Evolutionary conservation across 2,888 invertebrate species (phyloP), one percentile per base, ranked within the genome.

Genomic region (Phymatocera aterrima): DNA sequence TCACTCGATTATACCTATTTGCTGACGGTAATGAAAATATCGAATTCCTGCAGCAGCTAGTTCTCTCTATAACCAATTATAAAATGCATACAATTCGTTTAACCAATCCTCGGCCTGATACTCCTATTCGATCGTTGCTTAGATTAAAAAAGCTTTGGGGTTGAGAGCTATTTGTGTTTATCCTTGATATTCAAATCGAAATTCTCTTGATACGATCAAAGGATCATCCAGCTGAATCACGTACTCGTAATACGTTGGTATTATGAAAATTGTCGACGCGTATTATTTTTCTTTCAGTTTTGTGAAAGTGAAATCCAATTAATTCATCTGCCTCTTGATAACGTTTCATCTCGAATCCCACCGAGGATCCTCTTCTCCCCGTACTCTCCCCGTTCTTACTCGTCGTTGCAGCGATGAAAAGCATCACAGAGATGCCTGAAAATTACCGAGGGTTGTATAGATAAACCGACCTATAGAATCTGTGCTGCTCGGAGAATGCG

Each of bases 361-460:
- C 57, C 4, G 28, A 57, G 57, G 12, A 57, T 28, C 24, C 8
- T 5, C 8, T 5, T 8, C 40, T 40, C 4, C 8, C 4, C 4
- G 57, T 21, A 24, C 57, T 57, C 28, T 57, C 18, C 57, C n/a
- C n/a, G n/a, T 28, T 57, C 57, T 57, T 57, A 57, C 57, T 57
- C 57, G 28, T 57, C 57, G 57, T 57, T 57, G 28, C 57, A 28
- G 15, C 28, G 4, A 15, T 57, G 57, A 57, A 57, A 57, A 28
- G 57, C 57, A 28, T 57, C 4, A 57, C 24, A 57, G 28, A 57
- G 57, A n/a, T n/a, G n/a, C n/a, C 28, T 57, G 57, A 57, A 57
- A 28, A 57, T 57, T 57, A 28, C 57, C 57, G 15, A 28, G 57
- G 57, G 28, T 12, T 24, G 3, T n/a, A 0, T 18, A 10, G 8